Base-by-base conservation (phyloP, 2,113 vertebrate species). In the Misgurnus mizolepis region DNA sequence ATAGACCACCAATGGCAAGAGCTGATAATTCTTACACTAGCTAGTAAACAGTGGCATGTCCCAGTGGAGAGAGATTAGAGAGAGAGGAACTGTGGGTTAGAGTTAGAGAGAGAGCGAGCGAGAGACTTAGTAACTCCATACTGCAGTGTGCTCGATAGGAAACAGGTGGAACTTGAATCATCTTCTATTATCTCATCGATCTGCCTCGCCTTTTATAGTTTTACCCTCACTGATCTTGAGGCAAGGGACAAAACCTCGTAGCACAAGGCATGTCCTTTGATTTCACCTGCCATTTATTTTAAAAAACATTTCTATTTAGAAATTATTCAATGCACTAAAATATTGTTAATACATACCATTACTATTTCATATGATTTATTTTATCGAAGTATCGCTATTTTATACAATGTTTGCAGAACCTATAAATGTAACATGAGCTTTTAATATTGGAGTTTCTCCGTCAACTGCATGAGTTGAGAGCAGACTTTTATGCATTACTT, bases 151-250 rank as follows among this genome's bases (percentile, higher is more conserved):
- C 27, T 72, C 50, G 40, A 77, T 41, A 66, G 39, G 55, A 27
- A 67, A 56, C 15, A 4, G 76, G 66, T 18, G 58, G 43, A 70
- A 80, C 65, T 76, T 60, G 17, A 15, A 15, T 80, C 47, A 60
- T 43, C 79, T 87, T 68, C 67, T 64, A 77, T 90, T 83, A 89
- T 85, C 64, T 50, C 83, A 86, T 84, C 7, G 79, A 87, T 87
- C 71, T 9, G 62, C 4, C 53, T 85, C 64, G 78, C 15, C 75
- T 60, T 67, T 71, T 66, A 15, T 58, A 14, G 7, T 18, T n/a
- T 56, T 72, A 67, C 40, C 67, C 43, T 83, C 66, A 22, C 15
- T 27, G 14, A 18, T 58, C 55, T 43, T 56, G 8, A 72, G 15
- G n/a, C 34, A 56, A 6, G 22, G 45, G 65, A 45, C 43, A 17